Base-by-base conservation (phyloP, 2,797 vertebrate genomes). In the Meriones psammophilus region DNA sequence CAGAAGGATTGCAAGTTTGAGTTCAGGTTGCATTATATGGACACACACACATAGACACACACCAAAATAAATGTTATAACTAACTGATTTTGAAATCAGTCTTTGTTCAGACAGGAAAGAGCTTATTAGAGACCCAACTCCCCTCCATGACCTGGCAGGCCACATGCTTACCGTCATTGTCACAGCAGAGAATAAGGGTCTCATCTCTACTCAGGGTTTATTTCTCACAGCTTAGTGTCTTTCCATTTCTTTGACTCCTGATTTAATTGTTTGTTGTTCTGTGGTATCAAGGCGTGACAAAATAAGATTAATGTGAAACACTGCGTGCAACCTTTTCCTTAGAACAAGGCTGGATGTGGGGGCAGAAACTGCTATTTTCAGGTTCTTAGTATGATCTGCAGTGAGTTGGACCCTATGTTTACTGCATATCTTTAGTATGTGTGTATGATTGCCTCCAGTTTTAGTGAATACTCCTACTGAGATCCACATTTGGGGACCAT, bases 321-420 rank as follows among this genome's bases (percentile, higher is more conserved):
- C 26, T 22, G 9, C 46, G 36, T 73, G 28, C 79, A 91, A 5
- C 76, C 42, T 26, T 87, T 77, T 92, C 69, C 8, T 66, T 62
- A 12, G 87, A 94, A 73, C 26, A 93, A 92, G 24, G 6, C 30
- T 89, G 83, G 80, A 76, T 80, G 2, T 26, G 36, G 69, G 79
- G 73, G 46, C 89, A n/a, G 88, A 78, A 94, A 88, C 87, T 95
- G 91, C 78, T 91, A 15, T 97, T 95, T 95, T 76, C 50, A 89
- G 96, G 84, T 85, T 89, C 79, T 92, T 46, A 26, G 74, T 10
- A 5, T 42, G 28, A 92, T 77, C 76, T 58, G 50, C 50, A 60
- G 76, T 74, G 36, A 15, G 33, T 7, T 30, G 58, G 62, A 26
- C 20, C 28, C 8, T 14, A 46, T 30, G 8, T 28, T 56, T 62